Base-by-base conservation (phyloP, 2,113 vertebrate species). In the Agelaius tricolor region DNA sequence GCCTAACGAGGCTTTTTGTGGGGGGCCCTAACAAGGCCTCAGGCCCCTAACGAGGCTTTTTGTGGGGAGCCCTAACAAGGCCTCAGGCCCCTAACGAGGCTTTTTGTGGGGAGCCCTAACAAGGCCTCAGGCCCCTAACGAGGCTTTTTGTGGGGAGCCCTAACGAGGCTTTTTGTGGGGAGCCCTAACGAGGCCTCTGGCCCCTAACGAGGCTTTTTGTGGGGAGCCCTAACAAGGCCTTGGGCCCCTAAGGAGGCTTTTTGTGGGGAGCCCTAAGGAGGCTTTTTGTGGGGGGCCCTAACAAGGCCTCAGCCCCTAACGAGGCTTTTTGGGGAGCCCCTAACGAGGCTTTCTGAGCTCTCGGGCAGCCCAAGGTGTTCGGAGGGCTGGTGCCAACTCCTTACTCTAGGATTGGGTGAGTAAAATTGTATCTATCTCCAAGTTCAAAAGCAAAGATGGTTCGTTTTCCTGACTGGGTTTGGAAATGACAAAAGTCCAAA, bases 301-400 rank as follows among this genome's bases (percentile, higher is more conserved):
- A 39, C 0, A 4, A 51, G 51, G 27, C 44, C 19, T 46, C 44
- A 19, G 17, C 43, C 43, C 37, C 37, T 44, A 44, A 44, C 8
- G 43, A 44, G 43, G 43, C 17, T 44, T 37, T 37, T 37, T 37
- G 37, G 44, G 44, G 47, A 12, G 37, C 8, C 37, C 31, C 49
- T 51, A 51, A 51, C 49, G 13, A n/a, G 28, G 11, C 23, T 23
- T 43, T 31, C 8, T 13, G 51, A 46, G 63, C 15, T 19, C 19
- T 9, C 12, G 28, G 35, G 31, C 35, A 27, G 28, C 39, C 41
- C 1, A 0, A 19, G 23, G 12, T 7, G 18, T 46, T 39, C 1
- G 30, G 6, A 11, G 18, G 26, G 30, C 2, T 41, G 15, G 21
- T 7, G 9, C 2, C 15, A 15, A 1, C 26, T 16, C 6, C 12